Base-by-base conservation (phyloP, 2,888 invertebrate species). In the Lottia gigantea region DNA sequence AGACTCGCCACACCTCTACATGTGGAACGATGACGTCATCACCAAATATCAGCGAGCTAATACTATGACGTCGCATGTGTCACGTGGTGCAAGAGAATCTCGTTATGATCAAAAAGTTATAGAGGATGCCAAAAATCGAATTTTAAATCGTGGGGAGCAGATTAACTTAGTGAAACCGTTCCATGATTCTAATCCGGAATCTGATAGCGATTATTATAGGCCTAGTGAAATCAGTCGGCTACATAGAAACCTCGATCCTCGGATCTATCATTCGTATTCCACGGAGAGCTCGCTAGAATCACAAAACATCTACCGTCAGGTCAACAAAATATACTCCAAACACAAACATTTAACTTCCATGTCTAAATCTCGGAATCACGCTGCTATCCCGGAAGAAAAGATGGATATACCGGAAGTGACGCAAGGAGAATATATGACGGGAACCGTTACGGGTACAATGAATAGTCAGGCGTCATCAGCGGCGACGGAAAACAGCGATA, bases 1-100 rank as follows among this genome's bases (percentile, higher is more conserved):
- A 68, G 87, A 87, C 70, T 83, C 84, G 45, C 83, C 82, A 15
- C 83, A 83, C 45, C 76, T 85, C 55, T 87, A 85, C 71, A 76
- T 80, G 62, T 85, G 84, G 84, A 74, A 78, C 16, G 80, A 83
- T 67, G 75, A 80, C 65, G 78, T 80, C 62, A 74, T 70, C 61
- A 25, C 69, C 15, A 76, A 71, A 63, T 71, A 69, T 46, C 71
- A 67, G 67, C 68, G 70, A 40, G 66, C 64, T 65, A 45, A 64
- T 55, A 64, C 49, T 47, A 80, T 80, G 80, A 79, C 80, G 74
- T 82, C 81, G 73, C 66, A 64, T 15, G 40, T 66, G 26, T 63
- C 55, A 25, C n/a, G n/a, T 45, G 31, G 26, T n/a, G 26, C 11
- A 12, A 40, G 26, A 6, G 23, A 63, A 46, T 25, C 49, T 19